Conservation (phyloP, 2,888 invertebrate species). For the Platycheirus albimanus region DNA sequence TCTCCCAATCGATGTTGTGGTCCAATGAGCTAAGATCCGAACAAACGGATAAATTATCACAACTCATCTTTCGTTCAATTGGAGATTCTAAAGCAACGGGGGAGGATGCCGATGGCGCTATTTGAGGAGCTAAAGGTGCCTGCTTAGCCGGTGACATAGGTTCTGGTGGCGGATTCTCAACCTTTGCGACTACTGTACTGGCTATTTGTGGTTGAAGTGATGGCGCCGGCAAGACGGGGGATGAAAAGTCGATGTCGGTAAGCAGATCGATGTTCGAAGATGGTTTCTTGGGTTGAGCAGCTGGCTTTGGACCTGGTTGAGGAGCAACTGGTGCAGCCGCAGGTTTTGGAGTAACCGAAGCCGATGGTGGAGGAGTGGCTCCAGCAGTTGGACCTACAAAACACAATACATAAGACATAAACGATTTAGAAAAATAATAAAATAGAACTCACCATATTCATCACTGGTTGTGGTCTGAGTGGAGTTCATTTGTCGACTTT, state of each 20-base stretch:
- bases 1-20: constrained; percentile 81
- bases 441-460: constrained; percentile 55
- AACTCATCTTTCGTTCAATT: constrained; percentile 78
- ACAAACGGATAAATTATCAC: constrained; percentile 81
- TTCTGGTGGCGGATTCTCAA: constrained; percentile 46
- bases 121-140: constrained; percentile 16
- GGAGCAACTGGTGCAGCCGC: constrained; percentile 8
- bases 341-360: constrained; percentile 26
- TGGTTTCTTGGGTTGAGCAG: constrained; percentile 68
- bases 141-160: constrained; percentile 33
- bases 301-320: constrained; percentile 26
- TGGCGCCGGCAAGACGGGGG: constrained; percentile 77
- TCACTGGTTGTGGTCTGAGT: constrained; percentile 81
- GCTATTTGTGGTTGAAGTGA: constrained; percentile 79
- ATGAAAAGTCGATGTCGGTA: constrained; percentile 89
- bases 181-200: constrained; percentile 76
- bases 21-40: constrained; percentile 82
- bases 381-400: constrained; percentile 47
- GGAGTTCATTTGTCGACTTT: constrained; percentile 79
- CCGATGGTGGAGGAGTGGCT: constrained; percentile 50
- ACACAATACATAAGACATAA: neutral
- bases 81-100: constrained; percentile 66
- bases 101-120: constrained; percentile 65
- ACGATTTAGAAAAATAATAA: constrained; percentile 4
- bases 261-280: constrained; percentile 87